phyloP scores from a whole-genome alignment of 2,797 vertebrate genomes.

The Falco novaeseelandiae region DNA sequence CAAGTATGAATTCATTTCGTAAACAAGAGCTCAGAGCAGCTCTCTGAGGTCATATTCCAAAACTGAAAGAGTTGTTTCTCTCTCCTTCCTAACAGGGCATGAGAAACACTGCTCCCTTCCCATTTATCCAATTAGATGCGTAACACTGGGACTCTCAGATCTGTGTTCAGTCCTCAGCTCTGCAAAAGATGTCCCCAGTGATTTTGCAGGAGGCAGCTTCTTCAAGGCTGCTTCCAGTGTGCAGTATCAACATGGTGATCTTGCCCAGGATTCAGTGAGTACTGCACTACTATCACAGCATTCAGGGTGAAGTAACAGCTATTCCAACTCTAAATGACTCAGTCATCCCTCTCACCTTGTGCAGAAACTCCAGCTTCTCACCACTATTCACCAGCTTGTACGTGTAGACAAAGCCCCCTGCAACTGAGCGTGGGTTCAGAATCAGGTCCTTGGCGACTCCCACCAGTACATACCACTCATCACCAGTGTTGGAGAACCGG shows the following conservation, averaged over 20 bases:
- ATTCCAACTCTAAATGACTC: not conserved
- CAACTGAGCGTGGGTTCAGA: slow-evolving; percentile 92
- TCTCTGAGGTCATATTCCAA: not conserved
- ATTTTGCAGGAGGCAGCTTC: not conserved
- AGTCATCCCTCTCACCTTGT: slow-evolving; percentile 85
- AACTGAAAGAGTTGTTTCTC: not conserved
- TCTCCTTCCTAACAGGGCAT: not conserved
- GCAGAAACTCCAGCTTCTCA: slow-evolving; percentile 96
- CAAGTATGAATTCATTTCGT: not conserved
- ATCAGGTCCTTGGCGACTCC: slow-evolving; percentile 97
- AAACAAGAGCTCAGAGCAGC: slow-evolving; percentile 26
- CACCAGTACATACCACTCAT: slow-evolving; percentile 97
- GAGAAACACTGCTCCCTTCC: not conserved
- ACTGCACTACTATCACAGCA: not conserved
- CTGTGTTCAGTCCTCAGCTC: not conserved
- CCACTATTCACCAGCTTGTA: slow-evolving; percentile 89
- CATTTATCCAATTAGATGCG: not conserved
- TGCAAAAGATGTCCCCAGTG: not conserved
- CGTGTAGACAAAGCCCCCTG: slow-evolving; percentile 95
- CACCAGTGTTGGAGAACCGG: slow-evolving; percentile 89
- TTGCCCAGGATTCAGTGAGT: not conserved
- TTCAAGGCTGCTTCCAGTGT: not conserved
- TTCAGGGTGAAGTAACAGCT: not conserved
- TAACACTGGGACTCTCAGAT: not conserved
- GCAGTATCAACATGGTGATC: not conserved